phyloP scores from a whole-genome alignment of 2,113 vertebrate species.

The Tachysurus vachellii region DNA sequence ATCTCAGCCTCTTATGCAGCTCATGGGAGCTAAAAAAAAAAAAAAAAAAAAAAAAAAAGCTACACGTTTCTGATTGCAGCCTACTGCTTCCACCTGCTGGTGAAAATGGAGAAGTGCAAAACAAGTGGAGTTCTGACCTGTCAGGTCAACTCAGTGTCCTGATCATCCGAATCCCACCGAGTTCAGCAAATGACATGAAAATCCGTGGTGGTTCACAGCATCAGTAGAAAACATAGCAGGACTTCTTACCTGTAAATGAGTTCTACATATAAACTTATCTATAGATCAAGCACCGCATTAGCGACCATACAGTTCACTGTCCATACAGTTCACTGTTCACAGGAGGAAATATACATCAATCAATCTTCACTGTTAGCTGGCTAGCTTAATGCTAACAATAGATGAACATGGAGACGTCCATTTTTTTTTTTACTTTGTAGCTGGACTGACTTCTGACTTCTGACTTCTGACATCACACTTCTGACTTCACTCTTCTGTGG shows the following conservation, averaged over 20 bases:
- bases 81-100: constrained; percentile 35
- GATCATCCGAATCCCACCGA: background rate
- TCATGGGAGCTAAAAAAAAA: background rate
- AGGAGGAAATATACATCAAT: background rate
- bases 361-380: background rate
- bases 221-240: background rate
- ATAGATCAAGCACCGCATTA: background rate
- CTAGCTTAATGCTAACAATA: background rate
- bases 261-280: background rate
- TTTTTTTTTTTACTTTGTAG: background rate
- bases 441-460: background rate
- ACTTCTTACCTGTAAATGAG: background rate
- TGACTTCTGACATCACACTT: background rate
- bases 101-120: background rate
- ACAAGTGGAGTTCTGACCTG: background rate
- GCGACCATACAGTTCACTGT: too few relatives aligned
- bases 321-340: background rate
- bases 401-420: background rate
- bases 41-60: too few relatives aligned
- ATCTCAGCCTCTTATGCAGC: background rate
- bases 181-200: background rate
- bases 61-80: background rate
- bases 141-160: background rate
- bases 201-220: background rate
- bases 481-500: background rate